These are phyloP conservation scores for Cosmia pyralina DNA, from an alignment of 2,888 invertebrate species.

Conservation along the genomic window DNA sequence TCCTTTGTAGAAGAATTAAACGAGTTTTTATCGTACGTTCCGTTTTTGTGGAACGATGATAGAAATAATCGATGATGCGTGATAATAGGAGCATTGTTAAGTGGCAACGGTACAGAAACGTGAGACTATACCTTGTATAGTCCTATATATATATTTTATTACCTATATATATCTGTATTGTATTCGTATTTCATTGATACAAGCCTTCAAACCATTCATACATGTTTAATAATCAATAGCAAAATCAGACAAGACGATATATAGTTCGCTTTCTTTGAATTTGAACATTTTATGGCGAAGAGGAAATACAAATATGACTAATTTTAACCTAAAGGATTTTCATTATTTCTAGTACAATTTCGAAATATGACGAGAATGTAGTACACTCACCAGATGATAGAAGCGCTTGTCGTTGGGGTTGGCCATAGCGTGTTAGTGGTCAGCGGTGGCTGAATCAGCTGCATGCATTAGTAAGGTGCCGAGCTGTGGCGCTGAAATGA, in stretches of 20 bases:
- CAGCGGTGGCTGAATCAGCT: conserved; percentile 72
- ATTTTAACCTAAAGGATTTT: background rate
- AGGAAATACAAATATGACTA: background rate
- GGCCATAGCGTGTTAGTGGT: conserved; percentile 85
- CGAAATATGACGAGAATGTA: conserved; percentile 18
- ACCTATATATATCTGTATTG: conserved; percentile 8
- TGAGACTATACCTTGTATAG: conserved; percentile 32
- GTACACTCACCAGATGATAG: conserved; percentile 89
- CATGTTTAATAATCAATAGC: background rate
- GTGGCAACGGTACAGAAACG: conserved; percentile 39
- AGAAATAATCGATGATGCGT: conserved; percentile 53
- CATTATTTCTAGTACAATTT: background rate
- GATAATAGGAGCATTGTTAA: conserved; percentile 50
- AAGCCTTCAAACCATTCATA: background rate
- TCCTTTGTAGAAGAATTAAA: conserved; percentile 34
- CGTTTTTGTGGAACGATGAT: conserved; percentile 49
- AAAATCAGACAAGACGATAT: background rate
- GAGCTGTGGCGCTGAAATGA: conserved; percentile 81
- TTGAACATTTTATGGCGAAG: background rate
- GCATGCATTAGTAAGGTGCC: conserved; percentile 88
- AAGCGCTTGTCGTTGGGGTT: conserved; percentile 88
- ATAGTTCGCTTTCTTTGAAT: background rate
- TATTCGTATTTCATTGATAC: background rate
- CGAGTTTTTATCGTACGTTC: conserved; percentile 42
- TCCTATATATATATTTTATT: too few species aligned